phyloP scores from a whole-genome alignment of 2,797 vertebrate species.

The Oreonectes daqikongensis region DNA sequence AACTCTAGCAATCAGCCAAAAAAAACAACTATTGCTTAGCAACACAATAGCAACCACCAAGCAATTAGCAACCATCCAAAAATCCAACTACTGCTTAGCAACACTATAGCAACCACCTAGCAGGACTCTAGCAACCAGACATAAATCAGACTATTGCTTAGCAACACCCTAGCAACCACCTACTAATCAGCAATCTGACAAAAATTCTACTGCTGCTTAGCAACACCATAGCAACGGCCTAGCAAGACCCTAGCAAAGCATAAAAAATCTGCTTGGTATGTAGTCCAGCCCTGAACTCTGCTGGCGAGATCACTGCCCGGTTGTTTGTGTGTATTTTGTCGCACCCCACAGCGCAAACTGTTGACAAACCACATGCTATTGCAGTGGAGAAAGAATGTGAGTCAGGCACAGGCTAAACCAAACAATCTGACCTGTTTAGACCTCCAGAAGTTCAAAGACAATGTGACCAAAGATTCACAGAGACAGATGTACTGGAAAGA shows the following conservation, averaged over 20 bases:
- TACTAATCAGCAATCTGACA: no score
- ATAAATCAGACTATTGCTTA: no score
- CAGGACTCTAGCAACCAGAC: no score
- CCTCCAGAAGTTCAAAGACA: conserved; percentile 29
- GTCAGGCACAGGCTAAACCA: conserved; percentile 29
- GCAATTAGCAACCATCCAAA: not conserved
- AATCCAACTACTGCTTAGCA: not conserved
- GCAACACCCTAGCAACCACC: not conserved
- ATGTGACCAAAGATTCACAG: not conserved
- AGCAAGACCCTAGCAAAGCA: not conserved
- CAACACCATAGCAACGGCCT: no score
- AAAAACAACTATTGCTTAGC: not conserved
- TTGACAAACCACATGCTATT: conserved; percentile 36
- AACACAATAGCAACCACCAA: not conserved
- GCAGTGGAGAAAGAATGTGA: conserved; percentile 7
- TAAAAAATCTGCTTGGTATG: not conserved
- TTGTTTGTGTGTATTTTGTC: conserved; percentile 36
- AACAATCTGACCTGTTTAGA: conserved; percentile 22
- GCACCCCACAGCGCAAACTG: conserved; percentile 29
- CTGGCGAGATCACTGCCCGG: conserved; percentile 17
- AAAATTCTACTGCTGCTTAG: no score
- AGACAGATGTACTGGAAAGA: conserved; percentile 23
- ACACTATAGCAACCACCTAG: not conserved
- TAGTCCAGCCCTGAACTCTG: not conserved
- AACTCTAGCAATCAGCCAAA: not conserved